Base-by-base conservation (phyloP, 2,797 vertebrate genomes). In the Cheracebus regulus region DNA sequence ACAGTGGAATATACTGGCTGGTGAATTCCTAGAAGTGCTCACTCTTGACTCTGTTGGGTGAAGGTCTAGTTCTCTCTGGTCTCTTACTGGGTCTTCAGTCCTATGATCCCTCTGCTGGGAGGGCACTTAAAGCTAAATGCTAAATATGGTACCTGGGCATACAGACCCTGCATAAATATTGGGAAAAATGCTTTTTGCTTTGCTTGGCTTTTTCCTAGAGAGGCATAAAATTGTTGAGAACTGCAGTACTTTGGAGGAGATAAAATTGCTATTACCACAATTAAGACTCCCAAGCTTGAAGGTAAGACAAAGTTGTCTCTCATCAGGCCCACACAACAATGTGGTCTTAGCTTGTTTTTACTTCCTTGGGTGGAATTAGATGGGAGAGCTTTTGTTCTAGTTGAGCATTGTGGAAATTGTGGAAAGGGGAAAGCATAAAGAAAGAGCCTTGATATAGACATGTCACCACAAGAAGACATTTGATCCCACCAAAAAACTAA, bases 341-440 rank as follows among this genome's bases (percentile, higher is more conserved):
- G 28, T 50, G 46, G 64, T 14, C n/a, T 78, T 72, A 76, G 86
- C 75, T 76, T 76, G 64, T 72, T 46, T 91, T 94, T 82, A 44
- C 57, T 73, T 93, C 55, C n/a, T 87, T 22, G 28, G 26, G 52
- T 88, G 76, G 72, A 80, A 76, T 90, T 30, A 90, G 81, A 72
- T 72, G 58, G 67, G 70, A 86, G 36, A 81, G 76, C 2, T 39
- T 91, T 79, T 57, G 17, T 90, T 82, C 50, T n/a, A 20, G 19
- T 5, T 58, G 81, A 94, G 33, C 28, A 33, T 17, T 20, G 20
- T 70, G 83, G 70, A 80, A 73, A 48, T 36, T 73, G 39, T 24
- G 70, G 30, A 57, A 81, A 33, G 70, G 55, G 7, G 44, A 44
- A 87, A 46, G 26, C 12, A 30, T 79, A 52, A 88, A 36, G 36